Percentiles rank a stretch among this genome's conserved stretches.
Evolutionary conservation across 30 jellyfish, hydroid and myxozoan species (phyloP).

Genomic region (Clytia hemisphaerica): DNA sequence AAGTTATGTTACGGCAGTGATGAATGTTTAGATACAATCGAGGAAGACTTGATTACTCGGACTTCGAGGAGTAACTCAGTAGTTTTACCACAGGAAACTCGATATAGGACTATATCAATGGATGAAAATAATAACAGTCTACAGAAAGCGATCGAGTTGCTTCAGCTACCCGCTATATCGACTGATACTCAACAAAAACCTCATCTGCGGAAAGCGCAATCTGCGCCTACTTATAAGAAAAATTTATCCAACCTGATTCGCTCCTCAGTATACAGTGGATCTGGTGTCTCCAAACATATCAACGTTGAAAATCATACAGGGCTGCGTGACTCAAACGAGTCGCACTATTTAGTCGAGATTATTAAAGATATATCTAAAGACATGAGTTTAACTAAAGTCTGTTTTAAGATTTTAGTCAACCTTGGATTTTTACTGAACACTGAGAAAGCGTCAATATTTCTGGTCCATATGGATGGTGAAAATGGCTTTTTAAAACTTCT

Average conservation of each 20-base stretch:
- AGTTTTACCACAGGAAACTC: conserved; percentile 8
- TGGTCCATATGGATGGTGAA: conserved; percentile 31
- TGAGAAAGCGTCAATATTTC: conserved; percentile 45
- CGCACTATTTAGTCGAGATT: conserved; percentile 43
- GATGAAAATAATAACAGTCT: conserved; percentile 30
- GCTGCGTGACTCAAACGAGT: conserved; percentile 41
- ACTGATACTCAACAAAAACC: conserved; percentile 22
- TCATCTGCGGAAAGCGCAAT: conserved; percentile 52
- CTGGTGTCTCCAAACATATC: conserved; percentile 27
- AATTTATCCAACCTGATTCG: conserved; percentile 43
- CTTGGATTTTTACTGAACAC: conserved; percentile 55
- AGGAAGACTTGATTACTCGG: not conserved
- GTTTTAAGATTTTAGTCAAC: conserved; percentile 42
- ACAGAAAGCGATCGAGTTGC: not conserved
- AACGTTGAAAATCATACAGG: conserved; percentile 30
- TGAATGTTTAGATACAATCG: conserved; percentile 1
- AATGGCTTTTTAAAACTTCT: conserved; percentile 8
- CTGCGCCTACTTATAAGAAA: conserved; percentile 61
- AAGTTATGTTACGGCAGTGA: not conserved
- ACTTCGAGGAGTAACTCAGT: conserved; percentile 30
- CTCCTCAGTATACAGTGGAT: conserved; percentile 59
- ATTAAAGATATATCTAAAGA: conserved; percentile 60
- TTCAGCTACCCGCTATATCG: not conserved
- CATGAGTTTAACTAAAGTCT: conserved; percentile 50
- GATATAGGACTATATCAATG: conserved; percentile 31